A percentile compares a stretch with the other conserved stretches of the same genome.
phyloP scores from a whole-genome alignment of 2,888 invertebrate species.

The Sinhomidia bicolor region DNA sequence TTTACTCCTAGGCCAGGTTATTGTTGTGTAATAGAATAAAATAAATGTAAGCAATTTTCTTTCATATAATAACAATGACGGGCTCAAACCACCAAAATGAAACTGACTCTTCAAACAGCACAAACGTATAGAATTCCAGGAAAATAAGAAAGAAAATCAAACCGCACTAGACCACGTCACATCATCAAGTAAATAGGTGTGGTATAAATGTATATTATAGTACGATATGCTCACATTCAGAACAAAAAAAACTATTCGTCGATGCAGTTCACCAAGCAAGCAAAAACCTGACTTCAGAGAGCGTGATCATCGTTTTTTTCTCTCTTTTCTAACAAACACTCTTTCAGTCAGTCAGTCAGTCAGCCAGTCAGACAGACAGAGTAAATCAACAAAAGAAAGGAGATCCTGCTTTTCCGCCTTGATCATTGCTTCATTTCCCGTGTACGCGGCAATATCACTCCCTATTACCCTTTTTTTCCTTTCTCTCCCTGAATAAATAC shows the following conservation, averaged over 20 bases:
- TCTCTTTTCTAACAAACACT: background rate
- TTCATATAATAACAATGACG: background rate
- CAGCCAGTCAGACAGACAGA: background rate
- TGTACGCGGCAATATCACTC: background rate
- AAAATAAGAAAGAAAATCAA: slow-evolving; percentile 21
- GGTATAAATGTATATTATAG: too few species aligned
- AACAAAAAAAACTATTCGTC: background rate
- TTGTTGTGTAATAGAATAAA: background rate
- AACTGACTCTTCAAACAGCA: slow-evolving; percentile 6
- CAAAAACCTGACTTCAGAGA: background rate
- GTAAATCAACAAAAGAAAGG: slow-evolving; percentile 24
- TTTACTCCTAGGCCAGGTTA: background rate
- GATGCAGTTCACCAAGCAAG: slow-evolving; percentile 10
- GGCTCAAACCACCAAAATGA: slow-evolving; percentile 8
- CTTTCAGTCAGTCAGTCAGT: too few species aligned
- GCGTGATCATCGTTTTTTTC: slow-evolving; percentile 11
- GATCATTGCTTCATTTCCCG: slow-evolving; percentile 46
- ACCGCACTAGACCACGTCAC: background rate
- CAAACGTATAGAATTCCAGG: background rate
- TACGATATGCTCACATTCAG: too few species aligned
- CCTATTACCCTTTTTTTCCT: background rate
- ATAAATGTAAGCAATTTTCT: background rate
- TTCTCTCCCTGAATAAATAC: slow-evolving; percentile 22
- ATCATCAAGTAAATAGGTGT: background rate
- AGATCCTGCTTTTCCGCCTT: background rate